Percentiles rank a stretch among this genome's conserved stretches.
Conservation (phyloP, 2,888 invertebrate genomes). For the Lasioglossum leucozonium region DNA sequence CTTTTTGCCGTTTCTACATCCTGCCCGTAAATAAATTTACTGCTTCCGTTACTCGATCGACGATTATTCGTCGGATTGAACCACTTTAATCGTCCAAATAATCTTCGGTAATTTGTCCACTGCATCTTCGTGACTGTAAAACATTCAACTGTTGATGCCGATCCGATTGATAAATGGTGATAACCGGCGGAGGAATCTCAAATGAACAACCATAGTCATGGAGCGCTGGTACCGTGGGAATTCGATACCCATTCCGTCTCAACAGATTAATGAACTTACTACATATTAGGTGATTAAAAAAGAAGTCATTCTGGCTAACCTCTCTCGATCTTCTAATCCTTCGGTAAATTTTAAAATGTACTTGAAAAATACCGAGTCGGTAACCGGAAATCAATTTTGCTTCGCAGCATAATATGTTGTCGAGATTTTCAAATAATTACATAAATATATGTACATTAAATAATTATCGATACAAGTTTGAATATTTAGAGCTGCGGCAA, state of each 20-base stretch:
- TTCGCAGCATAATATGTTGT: background rate
- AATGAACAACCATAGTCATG: background rate
- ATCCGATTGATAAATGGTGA: background rate
- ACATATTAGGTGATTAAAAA: background rate
- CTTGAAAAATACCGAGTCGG: background rate
- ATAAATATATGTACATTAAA: background rate
- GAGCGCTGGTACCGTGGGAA: background rate
- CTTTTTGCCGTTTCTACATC: conserved; percentile 89
- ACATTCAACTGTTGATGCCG: background rate
- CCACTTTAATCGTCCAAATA: conserved; percentile 11
- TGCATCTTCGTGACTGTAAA: conserved; percentile 35
- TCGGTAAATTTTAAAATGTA: background rate
- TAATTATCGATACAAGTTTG: background rate
- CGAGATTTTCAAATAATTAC: background rate
- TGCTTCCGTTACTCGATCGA: conserved; percentile 18
- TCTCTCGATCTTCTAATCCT: background rate
- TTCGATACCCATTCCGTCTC: background rate
- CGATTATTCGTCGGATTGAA: background rate
- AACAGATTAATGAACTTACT: background rate
- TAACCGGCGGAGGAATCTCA: background rate
- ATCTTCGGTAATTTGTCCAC: conserved; percentile 23
- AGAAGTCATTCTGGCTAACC: background rate
- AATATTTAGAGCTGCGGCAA: background rate
- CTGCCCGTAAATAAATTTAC: conserved; percentile 80
- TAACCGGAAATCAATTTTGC: background rate